Evolutionary conservation across 92 coral and sea anemone species (phyloP).

Genomic region (Metridium senile): DNA sequence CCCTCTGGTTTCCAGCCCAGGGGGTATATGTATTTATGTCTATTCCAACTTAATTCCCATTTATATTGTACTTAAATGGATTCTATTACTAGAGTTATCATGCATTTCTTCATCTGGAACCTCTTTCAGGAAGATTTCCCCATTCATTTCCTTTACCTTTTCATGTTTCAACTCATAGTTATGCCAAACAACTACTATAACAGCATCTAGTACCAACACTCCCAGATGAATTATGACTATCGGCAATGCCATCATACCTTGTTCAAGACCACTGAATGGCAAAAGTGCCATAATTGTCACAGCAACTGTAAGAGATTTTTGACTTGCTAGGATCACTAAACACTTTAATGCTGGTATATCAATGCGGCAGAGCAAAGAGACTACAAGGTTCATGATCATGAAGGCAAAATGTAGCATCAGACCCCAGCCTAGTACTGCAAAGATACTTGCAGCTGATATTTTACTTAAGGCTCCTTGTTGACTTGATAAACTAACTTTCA

Average conservation of each 20-base stretch:
- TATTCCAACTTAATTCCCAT: no score
- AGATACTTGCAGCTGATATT: slow-evolving; percentile 70
- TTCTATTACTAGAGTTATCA: background rate
- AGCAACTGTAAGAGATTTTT: slow-evolving; percentile 85
- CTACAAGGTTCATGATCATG: slow-evolving; percentile 52
- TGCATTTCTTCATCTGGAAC: background rate
- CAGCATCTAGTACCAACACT: slow-evolving; percentile 73
- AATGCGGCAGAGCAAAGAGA: slow-evolving; percentile 66
- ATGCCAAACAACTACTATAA: slow-evolving; percentile 79
- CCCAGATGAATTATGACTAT: slow-evolving; percentile 83
- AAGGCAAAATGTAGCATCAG: slow-evolving; percentile 73
- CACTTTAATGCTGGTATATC: slow-evolving; percentile 69
- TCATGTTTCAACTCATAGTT: slow-evolving; percentile 60
- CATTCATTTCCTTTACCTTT: slow-evolving; percentile 2
- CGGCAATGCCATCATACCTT: slow-evolving; percentile 86
- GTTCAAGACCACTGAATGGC: slow-evolving; percentile 78
- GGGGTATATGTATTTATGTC: no score
- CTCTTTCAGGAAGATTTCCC: background rate
- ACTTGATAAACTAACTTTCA: slow-evolving; percentile 93
- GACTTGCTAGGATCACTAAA: slow-evolving; percentile 84
- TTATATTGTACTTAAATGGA: no score
- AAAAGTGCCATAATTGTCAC: slow-evolving; percentile 73
- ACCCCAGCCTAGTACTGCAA: slow-evolving; percentile 87
- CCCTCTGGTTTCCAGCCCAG: no score
- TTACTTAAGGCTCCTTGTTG: slow-evolving; percentile 65